A percentile compares a stretch with the other conserved stretches of the same genome.
Conservation (phyloP, 2,888 invertebrate species). For the Brachyptera putata region DNA sequence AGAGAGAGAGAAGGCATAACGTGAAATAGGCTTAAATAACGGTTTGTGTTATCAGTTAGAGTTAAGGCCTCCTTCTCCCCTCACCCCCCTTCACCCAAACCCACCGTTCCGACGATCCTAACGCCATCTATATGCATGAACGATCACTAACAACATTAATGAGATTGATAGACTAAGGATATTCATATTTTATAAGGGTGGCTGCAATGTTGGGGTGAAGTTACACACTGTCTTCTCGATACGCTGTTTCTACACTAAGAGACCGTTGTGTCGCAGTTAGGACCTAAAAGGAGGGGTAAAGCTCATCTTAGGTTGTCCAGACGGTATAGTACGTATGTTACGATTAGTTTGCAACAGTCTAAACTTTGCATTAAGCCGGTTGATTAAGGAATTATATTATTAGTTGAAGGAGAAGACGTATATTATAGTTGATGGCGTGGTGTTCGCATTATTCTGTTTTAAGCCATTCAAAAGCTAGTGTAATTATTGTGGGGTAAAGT, state of each 20-base stretch:
- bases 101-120: conserved; percentile 36
- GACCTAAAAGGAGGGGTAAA: conserved; percentile 1
- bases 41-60: conserved; percentile 34
- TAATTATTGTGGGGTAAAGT: neutral
- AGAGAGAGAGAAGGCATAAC: conserved; percentile 19
- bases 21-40: conserved; percentile 28
- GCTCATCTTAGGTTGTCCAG: neutral
- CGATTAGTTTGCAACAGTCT: conserved; percentile 9
- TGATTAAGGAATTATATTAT: conserved; percentile 21
- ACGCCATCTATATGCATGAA: conserved; percentile 41
- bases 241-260: conserved; percentile 17
- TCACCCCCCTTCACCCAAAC: conserved; percentile 34
- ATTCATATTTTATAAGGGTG: conserved; percentile 32
- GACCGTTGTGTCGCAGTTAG: neutral
- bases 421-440: conserved; percentile 11
- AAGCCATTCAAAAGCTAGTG: conserved; percentile 3
- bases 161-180: conserved; percentile 33
- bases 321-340: conserved; percentile 15
- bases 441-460: conserved; percentile 2
- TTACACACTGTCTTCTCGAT: conserved; percentile 1
- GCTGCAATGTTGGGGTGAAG: conserved; percentile 17
- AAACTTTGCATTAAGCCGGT: conserved; percentile 13
- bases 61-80: conserved; percentile 34
- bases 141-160: conserved; percentile 31
- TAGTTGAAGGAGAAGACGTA: conserved; percentile 17